Base-by-base conservation (phyloP, 2,888 invertebrate species). In the Lasioglossum lativentre region DNA sequence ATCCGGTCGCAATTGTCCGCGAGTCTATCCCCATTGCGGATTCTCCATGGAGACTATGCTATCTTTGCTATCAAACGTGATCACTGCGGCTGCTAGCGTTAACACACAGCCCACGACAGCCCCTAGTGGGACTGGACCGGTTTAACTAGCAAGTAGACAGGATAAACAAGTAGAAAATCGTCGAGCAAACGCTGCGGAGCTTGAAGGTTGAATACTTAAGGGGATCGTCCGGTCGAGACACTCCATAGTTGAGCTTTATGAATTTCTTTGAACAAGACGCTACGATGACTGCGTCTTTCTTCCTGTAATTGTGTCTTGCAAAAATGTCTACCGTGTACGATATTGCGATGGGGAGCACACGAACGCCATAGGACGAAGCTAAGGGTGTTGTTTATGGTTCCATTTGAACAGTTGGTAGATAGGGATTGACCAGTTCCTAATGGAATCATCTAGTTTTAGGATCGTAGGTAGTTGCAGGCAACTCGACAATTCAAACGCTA, bases 21-120 rank as follows among this genome's bases (percentile, higher is more conserved):
- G 94, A 42, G 92, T 93, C 30, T 96, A 96, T 90, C 94, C 93
- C 4, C 95, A 94, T 8, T 96, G 96, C 84, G 95, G 95, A 40
- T 94, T 95, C 72, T 95, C 95, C 38, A 90, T 95, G 89, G 95
- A 95, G 82, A 93, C 94, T 23, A 92, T 95, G 85, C 81, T 95
- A 34, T 90, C 94, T 4, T 76, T 95, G 3, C 85, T 95, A 23
- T 92, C 95, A 1, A 94, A 93, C 56, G 74, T 93, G n/a, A 89
- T 94, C 19, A 86, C 92, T 12, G 86, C 87, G 10, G 83, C 91
- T 19, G 88, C 91, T 8, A 73, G 88, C 10, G 77, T 84, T 47
- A 91, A 91, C 47, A 10, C 75, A 8, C 83, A 76, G 8, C 70
- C 75, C 6, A 63, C 90, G 12, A 73, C 73, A 10, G 78, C 86